Evolutionary conservation across 2,888 invertebrate genomes (phyloP), one percentile per base, ranked within the genome.

Genomic region (Drosophila algonquin): DNA sequence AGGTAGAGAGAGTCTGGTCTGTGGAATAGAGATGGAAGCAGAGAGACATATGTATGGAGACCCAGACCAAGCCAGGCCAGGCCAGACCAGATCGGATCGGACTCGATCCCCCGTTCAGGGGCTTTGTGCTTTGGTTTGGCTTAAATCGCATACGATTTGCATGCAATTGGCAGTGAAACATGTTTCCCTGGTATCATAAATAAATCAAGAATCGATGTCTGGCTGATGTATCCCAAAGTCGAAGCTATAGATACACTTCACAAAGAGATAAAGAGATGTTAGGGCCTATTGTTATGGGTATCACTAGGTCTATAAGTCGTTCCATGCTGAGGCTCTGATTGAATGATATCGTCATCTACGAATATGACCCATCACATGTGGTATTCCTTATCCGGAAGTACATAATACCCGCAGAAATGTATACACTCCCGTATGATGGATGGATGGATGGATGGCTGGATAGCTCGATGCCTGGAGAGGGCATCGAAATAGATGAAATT

Each of bases 401-500:
- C n/a, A n/a, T 5, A 14, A 40, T 40, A 40, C 40, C 14, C 5
- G 7, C 1, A n/a, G 6, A 35, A 32, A 32, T 32, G 35, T 35
- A 10, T 35, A 35, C 12, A 35, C 35, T 35, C 35, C 35, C 35
- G 35, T 3, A 35, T 35, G 35, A 35, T 35, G 35, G n/a, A 40
- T 40, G 14, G 14, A 14, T 32, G 32, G 10, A 32, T 32, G 32
- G 2, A 9, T 32, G 32, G 32, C 10, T 54, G 44, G 10, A 68
- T 35, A 12, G 35, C 35, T 54, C 24, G 10, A 69, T 35, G 12
- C 12, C 35, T 50, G 44, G 10, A 69, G 56, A 35, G 53, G 54
- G 62, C 44, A 64, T 65, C 60, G 53, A 85, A 85, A 85, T 85
- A 87, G 86, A 85, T 85, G 81, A 81, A 85, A 85, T 85, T 87